Percentiles rank a stretch among this genome's conserved stretches.
Evolutionary conservation across 2,888 invertebrate genomes (phyloP).

Genomic region (Kryphioiulus occultus): DNA sequence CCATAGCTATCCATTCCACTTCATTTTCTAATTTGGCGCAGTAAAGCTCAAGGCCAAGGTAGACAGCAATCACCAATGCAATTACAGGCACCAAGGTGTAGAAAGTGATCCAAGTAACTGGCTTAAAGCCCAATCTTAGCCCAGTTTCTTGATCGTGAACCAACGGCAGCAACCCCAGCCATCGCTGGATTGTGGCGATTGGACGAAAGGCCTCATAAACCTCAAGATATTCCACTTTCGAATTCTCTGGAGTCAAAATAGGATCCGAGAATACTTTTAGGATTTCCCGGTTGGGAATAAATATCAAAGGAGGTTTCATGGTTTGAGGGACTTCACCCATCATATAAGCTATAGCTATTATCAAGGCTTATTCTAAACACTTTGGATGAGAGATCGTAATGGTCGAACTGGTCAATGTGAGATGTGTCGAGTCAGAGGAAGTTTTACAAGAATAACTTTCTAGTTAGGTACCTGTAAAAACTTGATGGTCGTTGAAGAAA

Average conservation of each 20-base stretch:
- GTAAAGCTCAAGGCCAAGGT: neutral
- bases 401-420: too few species aligned
- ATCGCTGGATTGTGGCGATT: neutral
- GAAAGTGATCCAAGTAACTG: neutral
- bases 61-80: neutral
- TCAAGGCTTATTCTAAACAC: too few species aligned
- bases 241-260: neutral
- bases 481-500: too few species aligned
- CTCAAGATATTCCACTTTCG: neutral
- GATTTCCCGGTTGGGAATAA: neutral
- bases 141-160: neutral
- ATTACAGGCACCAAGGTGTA: neutral
- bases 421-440: too few species aligned
- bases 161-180: constrained; percentile 11
- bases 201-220: too few species aligned
- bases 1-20: neutral
- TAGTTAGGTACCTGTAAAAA: too few species aligned
- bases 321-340: too few species aligned
- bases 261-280: too few species aligned
- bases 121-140: neutral
- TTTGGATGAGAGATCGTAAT: too few species aligned
- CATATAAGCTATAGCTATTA: too few species aligned
- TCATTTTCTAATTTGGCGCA: neutral
- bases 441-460: too few species aligned
- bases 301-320: too few species aligned